Percentiles rank a stretch among this genome's conserved stretches.
phyloP scores from a whole-genome alignment of 2,113 vertebrate species.

The Sporophila hypoxantha region DNA sequence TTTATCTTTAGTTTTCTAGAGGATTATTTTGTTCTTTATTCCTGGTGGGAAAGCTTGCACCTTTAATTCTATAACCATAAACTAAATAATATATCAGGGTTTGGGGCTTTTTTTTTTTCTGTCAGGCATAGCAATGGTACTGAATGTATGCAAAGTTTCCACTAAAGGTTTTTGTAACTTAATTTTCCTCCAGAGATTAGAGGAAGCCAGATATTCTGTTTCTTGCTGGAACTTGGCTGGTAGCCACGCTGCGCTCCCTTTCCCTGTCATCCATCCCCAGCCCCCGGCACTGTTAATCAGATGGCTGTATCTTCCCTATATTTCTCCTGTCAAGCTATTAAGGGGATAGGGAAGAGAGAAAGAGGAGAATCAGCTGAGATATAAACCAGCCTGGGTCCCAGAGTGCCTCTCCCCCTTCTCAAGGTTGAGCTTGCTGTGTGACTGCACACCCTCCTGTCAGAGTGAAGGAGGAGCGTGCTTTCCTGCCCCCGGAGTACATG shows the following conservation, averaged over 20 bases:
- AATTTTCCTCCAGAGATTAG: constrained; percentile 68
- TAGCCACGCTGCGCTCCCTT: constrained; percentile 49
- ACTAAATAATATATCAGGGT: constrained; percentile 60
- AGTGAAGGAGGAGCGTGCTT: background rate
- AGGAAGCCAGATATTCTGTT: constrained; percentile 67
- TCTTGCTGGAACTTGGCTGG: constrained; percentile 64
- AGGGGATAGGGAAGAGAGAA: constrained; percentile 41
- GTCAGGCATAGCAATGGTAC: constrained; percentile 54
- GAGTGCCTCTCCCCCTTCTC: background rate
- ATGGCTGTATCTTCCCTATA: constrained; percentile 55
- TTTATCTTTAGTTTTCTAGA: background rate
- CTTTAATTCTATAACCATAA: constrained; percentile 60
- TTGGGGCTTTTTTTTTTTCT: background rate
- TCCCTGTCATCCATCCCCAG: constrained; percentile 35
- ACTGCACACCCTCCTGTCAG: background rate
- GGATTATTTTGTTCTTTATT: background rate
- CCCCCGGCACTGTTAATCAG: constrained; percentile 55
- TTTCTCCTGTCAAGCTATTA: constrained; percentile 65
- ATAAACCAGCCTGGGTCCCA: constrained; percentile 42
- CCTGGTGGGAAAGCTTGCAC: constrained; percentile 20
- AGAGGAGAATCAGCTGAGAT: constrained; percentile 53
- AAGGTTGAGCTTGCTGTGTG: constrained; percentile 14
- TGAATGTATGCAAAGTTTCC: constrained; percentile 60
- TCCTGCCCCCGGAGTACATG: background rate
- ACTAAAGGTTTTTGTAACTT: constrained; percentile 66